Evolutionary conservation across 2,113 vertebrate genomes (phyloP), one percentile per base, ranked within the genome.

Genomic region (Chaetura pelagica): DNA sequence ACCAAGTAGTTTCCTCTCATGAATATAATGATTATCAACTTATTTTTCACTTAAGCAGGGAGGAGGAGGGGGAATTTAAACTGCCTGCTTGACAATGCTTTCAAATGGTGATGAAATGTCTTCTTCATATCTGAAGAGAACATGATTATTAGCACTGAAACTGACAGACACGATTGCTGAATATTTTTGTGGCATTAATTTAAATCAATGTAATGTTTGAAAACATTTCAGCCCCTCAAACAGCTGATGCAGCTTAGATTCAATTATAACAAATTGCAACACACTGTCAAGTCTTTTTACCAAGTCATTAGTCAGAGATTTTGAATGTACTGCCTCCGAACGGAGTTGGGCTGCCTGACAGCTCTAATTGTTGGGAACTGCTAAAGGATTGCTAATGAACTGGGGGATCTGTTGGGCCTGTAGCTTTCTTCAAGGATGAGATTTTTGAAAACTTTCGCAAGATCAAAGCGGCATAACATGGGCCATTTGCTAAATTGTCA

Each of bases 321-420:
- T 96, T 97, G 98, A 97, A 97, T 96, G 93, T 63, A 23, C 35
- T 89, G 97, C 96, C 94, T 91, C 94, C 52, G 8, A 96, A 97
- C 29, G 35, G 94, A 97, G 97, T 94, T 95, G 75, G 91, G 82
- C 96, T 96, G 93, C 84, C 97, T 98, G 98, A 98, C 98, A 98
- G 97, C 97, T 97, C 97, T 98, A 98, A 99, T 98, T 98, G 98
- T 98, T 98, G 97, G 96, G 97, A 97, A 94, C 97, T 94, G 98
- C 98, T 98, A 98, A 99, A 98, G 98, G 98, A 98, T 97, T 97
- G 92, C 98, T 99, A 98, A 99, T 98, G 98, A 99, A 99, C 96
- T 98, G 89, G 95, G 93, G 97, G 96, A 97, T 98, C 96, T 97
- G 98, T 97, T 96, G 95, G 97, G 97, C 96, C 96, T 91, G 90